phyloP scores from a whole-genome alignment of 2,888 invertebrate genomes.

The Carterocephalus palaemon region DNA sequence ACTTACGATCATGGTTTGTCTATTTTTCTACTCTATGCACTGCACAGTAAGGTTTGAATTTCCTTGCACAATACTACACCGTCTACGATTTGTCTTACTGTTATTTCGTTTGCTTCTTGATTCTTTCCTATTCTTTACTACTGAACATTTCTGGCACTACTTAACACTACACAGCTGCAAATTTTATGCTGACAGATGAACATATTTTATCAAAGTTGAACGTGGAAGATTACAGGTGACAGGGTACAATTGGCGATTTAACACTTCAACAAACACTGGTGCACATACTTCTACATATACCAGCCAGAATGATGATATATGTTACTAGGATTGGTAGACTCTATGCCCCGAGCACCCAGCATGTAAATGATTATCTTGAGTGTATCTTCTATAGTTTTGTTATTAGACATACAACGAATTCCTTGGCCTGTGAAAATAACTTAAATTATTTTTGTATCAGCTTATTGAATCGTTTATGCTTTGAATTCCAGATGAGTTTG shows the following conservation, averaged over 20 bases:
- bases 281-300: slow-evolving; percentile 77
- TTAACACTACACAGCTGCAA: slow-evolving; percentile 52
- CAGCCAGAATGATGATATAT: slow-evolving; percentile 65
- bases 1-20: slow-evolving; percentile 47
- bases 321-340: slow-evolving; percentile 44
- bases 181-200: slow-evolving; percentile 36
- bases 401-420: slow-evolving; percentile 10
- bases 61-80: slow-evolving; percentile 65
- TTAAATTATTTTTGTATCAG: background rate
- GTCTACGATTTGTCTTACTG: slow-evolving; percentile 58
- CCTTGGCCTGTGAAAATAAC: slow-evolving; percentile 13
- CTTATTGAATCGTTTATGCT: background rate
- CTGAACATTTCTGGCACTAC: slow-evolving; percentile 57
- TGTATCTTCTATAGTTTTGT: slow-evolving; percentile 30
- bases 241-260: slow-evolving; percentile 43
- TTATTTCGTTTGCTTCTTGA: slow-evolving; percentile 55
- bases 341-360: slow-evolving; percentile 60
- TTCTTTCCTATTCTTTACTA: slow-evolving; percentile 50
- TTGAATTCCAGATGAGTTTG: too few relatives aligned
- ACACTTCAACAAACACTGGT: slow-evolving; percentile 59
- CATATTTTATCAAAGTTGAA: slow-evolving; percentile 32
- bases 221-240: slow-evolving; percentile 41
- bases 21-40: slow-evolving; percentile 70
- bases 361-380: slow-evolving; percentile 45
- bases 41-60: slow-evolving; percentile 70